Base-by-base conservation (phyloP, 2,113 vertebrate species). In the Craseonycteris thonglongyai region DNA sequence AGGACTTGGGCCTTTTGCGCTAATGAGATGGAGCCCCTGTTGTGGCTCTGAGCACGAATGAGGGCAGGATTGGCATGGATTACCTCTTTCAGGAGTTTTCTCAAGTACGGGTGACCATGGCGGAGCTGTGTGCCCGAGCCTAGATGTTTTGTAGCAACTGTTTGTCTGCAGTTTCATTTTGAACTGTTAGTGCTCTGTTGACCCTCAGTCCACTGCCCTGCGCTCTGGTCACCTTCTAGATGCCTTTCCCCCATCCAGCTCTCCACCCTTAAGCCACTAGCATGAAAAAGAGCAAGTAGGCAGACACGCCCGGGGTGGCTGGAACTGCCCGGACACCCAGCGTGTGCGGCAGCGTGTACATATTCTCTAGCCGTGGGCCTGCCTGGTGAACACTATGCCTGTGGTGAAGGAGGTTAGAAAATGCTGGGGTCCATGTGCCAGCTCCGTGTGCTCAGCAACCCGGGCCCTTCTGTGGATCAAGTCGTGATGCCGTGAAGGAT, bases 311-410 rank as follows among this genome's bases (percentile, higher is more conserved):
- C 13, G 22, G 6, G 45, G 59, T 5, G 28, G 7, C 21, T 6
- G 14, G 30, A 22, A 15, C 63, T 7, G 26, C 33, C 19, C 8
- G 80, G 56, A 33, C 14, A 6, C 7, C 6, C 7, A 4, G 12
- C 2, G 0, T 0, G 8, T 6, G 15, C 19, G 28, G 22, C 38
- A 2, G 24, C n/a, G n/a, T n/a, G n/a, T n/a, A n/a, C n/a, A n/a
- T n/a, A n/a, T 35, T 47, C 22, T 4, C 65, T n/a, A 51, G 66
- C 75, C 38, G 1, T 0, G 61, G 74, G 51, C 61, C n/a, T 54
- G 49, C 45, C 30, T 61, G 83, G 45, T 30, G 69, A 42, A 21
- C 14, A 13, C 40, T n/a, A 8, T 4, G 15, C 63, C 54, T 21
- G 2, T 0, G 0, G 19, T 47, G 56, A 24, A 6, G 66, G 38